Evolutionary conservation across 2,113 vertebrate genomes (phyloP).

Genomic region (Larimichthys polyactis): DNA sequence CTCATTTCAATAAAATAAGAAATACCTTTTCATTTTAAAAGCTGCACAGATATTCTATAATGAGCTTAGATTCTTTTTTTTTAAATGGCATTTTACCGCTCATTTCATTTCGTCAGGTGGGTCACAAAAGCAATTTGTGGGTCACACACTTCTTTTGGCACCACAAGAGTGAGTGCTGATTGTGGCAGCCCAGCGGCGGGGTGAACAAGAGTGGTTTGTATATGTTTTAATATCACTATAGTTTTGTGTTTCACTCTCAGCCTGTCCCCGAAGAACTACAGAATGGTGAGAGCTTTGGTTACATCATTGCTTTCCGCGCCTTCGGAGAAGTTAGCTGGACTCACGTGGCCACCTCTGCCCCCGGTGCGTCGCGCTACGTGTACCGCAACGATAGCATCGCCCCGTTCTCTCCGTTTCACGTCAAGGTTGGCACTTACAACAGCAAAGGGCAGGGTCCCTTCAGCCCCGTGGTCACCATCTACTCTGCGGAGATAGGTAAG

Average conservation of each 20-base stretch:
- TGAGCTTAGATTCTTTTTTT: slow-evolving; percentile 47
- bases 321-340: slow-evolving; percentile 91
- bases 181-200: slow-evolving; percentile 53
- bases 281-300: slow-evolving; percentile 95
- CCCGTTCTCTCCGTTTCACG: slow-evolving; percentile 92
- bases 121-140: slow-evolving; percentile 74
- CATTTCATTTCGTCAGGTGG: slow-evolving; percentile 73
- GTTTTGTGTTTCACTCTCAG: slow-evolving; percentile 87
- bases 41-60: slow-evolving; percentile 44
- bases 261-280: slow-evolving; percentile 96
- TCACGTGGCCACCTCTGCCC: slow-evolving; percentile 91
- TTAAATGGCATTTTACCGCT: slow-evolving; percentile 62
- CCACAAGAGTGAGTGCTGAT: slow-evolving; percentile 36
- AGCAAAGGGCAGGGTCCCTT: slow-evolving; percentile 95
- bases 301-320: slow-evolving; percentile 94
- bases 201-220: slow-evolving; percentile 76
- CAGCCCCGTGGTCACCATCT: slow-evolving; percentile 91
- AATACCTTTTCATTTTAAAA: slow-evolving; percentile 63
- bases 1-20: slow-evolving; percentile 61
- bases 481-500: slow-evolving; percentile 93
- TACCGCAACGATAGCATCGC: slow-evolving; percentile 93
- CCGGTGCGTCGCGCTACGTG: slow-evolving; percentile 89
- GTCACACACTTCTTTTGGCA: slow-evolving; percentile 42
- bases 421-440: slow-evolving; percentile 95
- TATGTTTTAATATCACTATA: slow-evolving; percentile 88